Evolutionary conservation across 2,797 vertebrate genomes (phyloP), one percentile per base, ranked within the genome.

Genomic region (Hydrocynus forskahlii): DNA sequence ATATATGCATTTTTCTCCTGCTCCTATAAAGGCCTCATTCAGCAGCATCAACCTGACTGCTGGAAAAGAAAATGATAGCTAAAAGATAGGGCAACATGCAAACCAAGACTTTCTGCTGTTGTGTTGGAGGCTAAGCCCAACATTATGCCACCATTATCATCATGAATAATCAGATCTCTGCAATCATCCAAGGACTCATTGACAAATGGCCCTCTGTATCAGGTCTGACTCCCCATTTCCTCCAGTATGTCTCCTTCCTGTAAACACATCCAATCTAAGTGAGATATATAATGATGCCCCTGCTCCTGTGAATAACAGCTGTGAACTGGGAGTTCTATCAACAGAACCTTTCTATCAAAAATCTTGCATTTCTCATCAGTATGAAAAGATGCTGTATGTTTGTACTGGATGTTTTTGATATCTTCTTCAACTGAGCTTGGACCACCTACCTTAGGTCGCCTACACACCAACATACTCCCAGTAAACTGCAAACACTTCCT

Each of bases 131-230:
- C 77, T 63, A 40, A 38, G 74, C 63, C 79, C 59, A 78, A 77
- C 72, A 68, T 83, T 78, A 85, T 83, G 67, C 79, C 80, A 80
- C 75, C 76, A 85, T 88, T 86, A 84, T 81, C 84, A 82, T 86
- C 77, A 67, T 7, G 72, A 71, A 78, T 86, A 86, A 86, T 86
- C 83, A 66, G 82, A 86, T 86, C 78, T 77, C 68, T 70, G 55
- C 71, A 54, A 82, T 84, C 85, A 80, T 78, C 83, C 78, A 52
- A 50, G 35, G 69, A 70, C 80, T 83, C 80, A 12, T 5, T 88
- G 83, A 86, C 80, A 86, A 88, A 88, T 86, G 85, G 64, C 52
- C 68, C 72, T 45, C 67, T 78, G 80, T 82, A 86, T 86, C 81
- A 84, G 63, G 66, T 55, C 50, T 29, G 83, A 83, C 81, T 85